A percentile compares a stretch with the other conserved stretches of the same genome.
Conservation (phyloP, 2,113 vertebrate species). For the Burhinus oedicnemus region DNA sequence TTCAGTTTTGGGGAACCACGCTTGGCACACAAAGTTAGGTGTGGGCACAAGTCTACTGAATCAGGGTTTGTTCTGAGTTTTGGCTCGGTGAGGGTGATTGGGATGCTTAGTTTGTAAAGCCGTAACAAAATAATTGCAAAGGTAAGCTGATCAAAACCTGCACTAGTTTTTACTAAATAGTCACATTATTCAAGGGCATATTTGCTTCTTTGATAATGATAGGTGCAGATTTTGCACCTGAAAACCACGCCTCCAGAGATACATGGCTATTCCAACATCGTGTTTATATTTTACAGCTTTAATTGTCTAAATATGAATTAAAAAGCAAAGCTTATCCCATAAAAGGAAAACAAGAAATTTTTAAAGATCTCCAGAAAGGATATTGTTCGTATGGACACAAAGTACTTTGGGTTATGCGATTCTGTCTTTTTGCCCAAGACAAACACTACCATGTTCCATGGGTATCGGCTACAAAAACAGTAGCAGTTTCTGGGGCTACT, state of each 20-base stretch:
- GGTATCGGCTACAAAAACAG: neutral
- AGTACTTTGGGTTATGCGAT: neutral
- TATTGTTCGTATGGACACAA: neutral
- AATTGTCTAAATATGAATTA: neutral
- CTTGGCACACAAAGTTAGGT: neutral
- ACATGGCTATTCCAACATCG: neutral
- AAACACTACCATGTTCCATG: accelerated
- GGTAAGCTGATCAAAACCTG: neutral
- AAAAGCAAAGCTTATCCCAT: neutral
- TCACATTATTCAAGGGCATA: neutral
- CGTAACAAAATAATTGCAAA: neutral
- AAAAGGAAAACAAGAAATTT: neutral
- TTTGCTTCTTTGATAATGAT: neutral
- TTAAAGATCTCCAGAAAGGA: neutral
- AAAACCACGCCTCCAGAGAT: neutral
- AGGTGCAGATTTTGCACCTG: neutral
- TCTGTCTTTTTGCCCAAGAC: neutral
- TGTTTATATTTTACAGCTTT: neutral
- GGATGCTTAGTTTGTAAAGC: neutral
- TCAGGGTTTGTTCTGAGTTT: accelerated
- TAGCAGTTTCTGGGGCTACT: neutral
- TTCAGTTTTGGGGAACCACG: accelerated
- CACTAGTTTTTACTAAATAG: neutral
- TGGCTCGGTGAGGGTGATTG: neutral
- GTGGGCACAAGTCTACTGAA: neutral